A percentile compares a stretch with the other conserved stretches of the same genome.
These are phyloP conservation scores for Tetrao urogallus DNA, from an alignment of 2,113 vertebrate species.

Conservation along the genomic window DNA sequence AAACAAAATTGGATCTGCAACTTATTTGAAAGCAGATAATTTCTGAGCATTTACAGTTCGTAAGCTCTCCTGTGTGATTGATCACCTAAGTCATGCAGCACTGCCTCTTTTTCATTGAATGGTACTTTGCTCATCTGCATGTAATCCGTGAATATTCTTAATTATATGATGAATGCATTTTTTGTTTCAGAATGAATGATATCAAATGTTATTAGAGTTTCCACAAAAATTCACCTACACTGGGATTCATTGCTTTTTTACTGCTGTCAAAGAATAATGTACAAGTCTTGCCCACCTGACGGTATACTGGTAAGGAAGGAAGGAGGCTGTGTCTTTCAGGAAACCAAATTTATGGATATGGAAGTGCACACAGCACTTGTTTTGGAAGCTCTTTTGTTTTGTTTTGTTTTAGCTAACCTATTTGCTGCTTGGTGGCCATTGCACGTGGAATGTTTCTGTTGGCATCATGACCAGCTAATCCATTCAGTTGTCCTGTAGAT, in stretches of 20 bases:
- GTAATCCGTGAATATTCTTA: not conserved
- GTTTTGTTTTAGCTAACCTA: not conserved
- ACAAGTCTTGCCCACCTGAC: not conserved
- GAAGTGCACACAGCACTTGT: not conserved
- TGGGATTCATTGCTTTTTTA: not conserved
- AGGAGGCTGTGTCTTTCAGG: not conserved
- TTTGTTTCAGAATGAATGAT: not conserved
- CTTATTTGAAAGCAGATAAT: not conserved
- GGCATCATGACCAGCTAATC: not conserved
- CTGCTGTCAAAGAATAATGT: not conserved
- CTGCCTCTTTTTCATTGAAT: not conserved
- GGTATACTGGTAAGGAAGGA: not conserved
- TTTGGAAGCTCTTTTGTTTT: constrained; percentile 39
- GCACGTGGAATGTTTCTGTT: not conserved
- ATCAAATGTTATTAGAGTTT: not conserved
- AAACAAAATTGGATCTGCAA: not conserved
- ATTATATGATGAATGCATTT: not conserved
- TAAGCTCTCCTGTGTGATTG: not conserved
- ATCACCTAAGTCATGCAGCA: not conserved
- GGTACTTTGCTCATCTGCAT: not conserved
- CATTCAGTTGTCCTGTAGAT: not conserved
- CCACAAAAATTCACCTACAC: not conserved
- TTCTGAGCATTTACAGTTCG: not conserved
- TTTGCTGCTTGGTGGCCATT: not conserved
- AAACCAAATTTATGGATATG: not conserved